Conservation (phyloP, 2,888 invertebrate species). For the Rhorus exstirpatorius region DNA sequence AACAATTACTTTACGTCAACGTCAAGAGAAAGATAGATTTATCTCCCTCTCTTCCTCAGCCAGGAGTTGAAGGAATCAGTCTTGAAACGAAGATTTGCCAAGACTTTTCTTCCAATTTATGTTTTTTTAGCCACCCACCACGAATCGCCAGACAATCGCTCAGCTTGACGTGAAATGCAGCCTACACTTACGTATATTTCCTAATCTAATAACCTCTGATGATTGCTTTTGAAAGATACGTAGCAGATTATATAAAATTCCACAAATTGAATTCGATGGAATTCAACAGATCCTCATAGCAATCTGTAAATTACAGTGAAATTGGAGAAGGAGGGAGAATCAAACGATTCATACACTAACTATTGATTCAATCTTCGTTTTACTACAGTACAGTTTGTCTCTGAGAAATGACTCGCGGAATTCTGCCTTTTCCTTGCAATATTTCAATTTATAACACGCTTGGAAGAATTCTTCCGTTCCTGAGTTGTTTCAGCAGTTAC, state of each 20-base stretch:
- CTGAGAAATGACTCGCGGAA: background rate
- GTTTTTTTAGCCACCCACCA: too few relatives aligned
- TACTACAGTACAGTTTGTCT: background rate
- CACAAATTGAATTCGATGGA: background rate
- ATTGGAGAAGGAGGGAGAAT: background rate
- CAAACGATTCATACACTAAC: background rate
- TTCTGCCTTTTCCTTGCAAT: background rate
- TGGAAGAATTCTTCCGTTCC: slow-evolving; percentile 10
- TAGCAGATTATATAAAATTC: background rate
- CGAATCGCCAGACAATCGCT: too few relatives aligned
- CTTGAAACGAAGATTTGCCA: too few relatives aligned
- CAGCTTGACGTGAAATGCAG: too few relatives aligned
- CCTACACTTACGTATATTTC: too few relatives aligned
- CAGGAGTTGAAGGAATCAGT: too few relatives aligned
- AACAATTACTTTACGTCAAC: too few relatives aligned
- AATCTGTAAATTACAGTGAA: background rate
- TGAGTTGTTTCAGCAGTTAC: slow-evolving; percentile 12
- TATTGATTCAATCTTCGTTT: background rate
- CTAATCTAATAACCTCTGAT: too few relatives aligned
- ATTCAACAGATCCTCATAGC: background rate
- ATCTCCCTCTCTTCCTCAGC: too few relatives aligned
- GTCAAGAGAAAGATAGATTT: too few relatives aligned
- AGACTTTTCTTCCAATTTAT: too few relatives aligned
- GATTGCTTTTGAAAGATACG: too few relatives aligned
- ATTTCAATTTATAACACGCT: background rate